Conservation (phyloP, 2,797 vertebrate species). For the Aulostomus chinensis region DNA sequence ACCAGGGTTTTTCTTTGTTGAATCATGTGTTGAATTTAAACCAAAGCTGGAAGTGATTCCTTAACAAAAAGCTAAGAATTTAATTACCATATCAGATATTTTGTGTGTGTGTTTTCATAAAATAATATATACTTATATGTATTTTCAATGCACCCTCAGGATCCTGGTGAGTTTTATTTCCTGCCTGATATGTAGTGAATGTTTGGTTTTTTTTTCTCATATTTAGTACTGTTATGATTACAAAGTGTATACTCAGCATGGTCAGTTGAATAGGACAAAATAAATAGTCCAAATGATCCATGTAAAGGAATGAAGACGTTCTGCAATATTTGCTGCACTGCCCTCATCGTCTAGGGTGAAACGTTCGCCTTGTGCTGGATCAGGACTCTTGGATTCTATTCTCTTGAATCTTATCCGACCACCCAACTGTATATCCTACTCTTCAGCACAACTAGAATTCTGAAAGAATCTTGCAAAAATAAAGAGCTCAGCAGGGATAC, state of each 20-base stretch:
- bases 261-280: not conserved
- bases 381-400: not conserved
- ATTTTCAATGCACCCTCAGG: too few species aligned
- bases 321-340: not conserved
- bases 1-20: conserved; percentile 60
- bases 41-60: too few species aligned
- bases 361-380: conserved; percentile 4
- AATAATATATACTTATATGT: too few species aligned
- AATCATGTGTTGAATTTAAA: conserved; percentile 43
- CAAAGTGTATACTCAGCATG: not conserved
- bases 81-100: too few species aligned
- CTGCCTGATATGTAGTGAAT: too few species aligned
- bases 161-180: not conserved
- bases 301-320: not conserved
- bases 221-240: not conserved
- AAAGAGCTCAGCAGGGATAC: conserved; percentile 4
- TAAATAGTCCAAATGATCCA: not conserved
- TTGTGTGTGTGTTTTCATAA: too few species aligned
- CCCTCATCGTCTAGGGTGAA: not conserved
- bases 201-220: too few species aligned
- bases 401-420: conserved; percentile 12
- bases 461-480: conserved; percentile 2
- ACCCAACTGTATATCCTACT: not conserved
- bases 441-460: conserved; percentile 12
- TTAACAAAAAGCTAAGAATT: too few species aligned